Conservation (phyloP, 2,888 invertebrate genomes). For the Lagria hirta region DNA sequence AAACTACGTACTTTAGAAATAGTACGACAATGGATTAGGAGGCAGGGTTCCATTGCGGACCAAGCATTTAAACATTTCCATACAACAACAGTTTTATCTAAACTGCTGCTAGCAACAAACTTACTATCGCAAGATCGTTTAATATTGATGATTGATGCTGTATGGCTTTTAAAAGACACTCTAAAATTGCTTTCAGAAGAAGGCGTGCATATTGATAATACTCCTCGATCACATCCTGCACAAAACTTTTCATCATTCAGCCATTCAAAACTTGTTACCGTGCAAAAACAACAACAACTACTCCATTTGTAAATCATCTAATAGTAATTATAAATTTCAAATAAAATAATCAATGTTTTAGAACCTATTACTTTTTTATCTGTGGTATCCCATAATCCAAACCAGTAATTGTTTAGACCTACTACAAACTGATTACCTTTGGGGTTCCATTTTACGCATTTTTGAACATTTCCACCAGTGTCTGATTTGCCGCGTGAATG, state of each 20-base stretch:
- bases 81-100: conserved; percentile 2
- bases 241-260: neutral
- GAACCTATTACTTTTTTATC: conserved; percentile 5
- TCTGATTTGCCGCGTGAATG: neutral
- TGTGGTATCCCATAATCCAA: conserved; percentile 14
- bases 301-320: conserved; percentile 1
- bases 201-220: neutral
- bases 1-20: too few species aligned
- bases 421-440: conserved; percentile 9
- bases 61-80: too few species aligned
- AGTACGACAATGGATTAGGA: too few species aligned
- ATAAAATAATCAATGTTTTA: neutral
- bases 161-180: neutral
- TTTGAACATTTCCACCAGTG: neutral
- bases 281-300: neutral
- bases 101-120: conserved; percentile 3
- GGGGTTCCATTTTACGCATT: conserved; percentile 12
- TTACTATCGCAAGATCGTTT: conserved; percentile 5
- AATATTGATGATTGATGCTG: conserved; percentile 3
- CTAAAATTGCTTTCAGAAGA: neutral
- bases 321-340: neutral
- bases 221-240: conserved; percentile 4
- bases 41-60: too few species aligned
- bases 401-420: neutral
- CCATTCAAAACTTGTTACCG: conserved; percentile 6